Evolutionary conservation across 2,888 invertebrate genomes (phyloP), one percentile per base, ranked within the genome.

Genomic region (Euproctis similis): DNA sequence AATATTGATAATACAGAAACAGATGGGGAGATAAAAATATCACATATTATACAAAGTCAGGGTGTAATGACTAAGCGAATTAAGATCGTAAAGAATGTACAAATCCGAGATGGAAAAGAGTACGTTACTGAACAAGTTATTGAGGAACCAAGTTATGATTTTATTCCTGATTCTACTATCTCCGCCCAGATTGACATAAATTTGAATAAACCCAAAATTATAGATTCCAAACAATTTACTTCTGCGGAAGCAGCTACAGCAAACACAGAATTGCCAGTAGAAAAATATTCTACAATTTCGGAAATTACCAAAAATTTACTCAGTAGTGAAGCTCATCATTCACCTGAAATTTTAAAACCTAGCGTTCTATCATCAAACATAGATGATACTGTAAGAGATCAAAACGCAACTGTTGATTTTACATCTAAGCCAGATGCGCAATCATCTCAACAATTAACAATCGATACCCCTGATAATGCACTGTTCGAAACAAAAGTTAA

Each of bases 51-150:
- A 5, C 65, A 66, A 49, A 67, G 68, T 18, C 60, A 68, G 47
- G 74, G 71, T 2, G 35, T 66, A 0, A 70, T 58, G 46, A 69
- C 71, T 1, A 77, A 69, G 56, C 64, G 61, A 5, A 43, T 77
- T 1, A 89, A 87, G 58, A 90, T 93, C 12, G 89, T 93, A 28
- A 87, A 90, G 35, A 89, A 89, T 45, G 86, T 92, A 1, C 88
- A 90, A 9, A 88, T 93, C 1, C 88, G 93, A 33, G 90, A 94
- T 60, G 94, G 94, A 0, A 90, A 92, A 67, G 93, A 94, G 70
- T 89, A 90, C 37, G 86, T 92, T 0, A 90, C 90, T 1, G 93
- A 94, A 68, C 91, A 93, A 70, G 71, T 93, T 5, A 84, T 93
- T 18, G 93, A 94, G 64, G 92, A 93, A 59, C 92, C 93, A 0